Evolutionary conservation across 2,888 invertebrate genomes (phyloP).

Genomic region (Callimorpha dominula): DNA sequence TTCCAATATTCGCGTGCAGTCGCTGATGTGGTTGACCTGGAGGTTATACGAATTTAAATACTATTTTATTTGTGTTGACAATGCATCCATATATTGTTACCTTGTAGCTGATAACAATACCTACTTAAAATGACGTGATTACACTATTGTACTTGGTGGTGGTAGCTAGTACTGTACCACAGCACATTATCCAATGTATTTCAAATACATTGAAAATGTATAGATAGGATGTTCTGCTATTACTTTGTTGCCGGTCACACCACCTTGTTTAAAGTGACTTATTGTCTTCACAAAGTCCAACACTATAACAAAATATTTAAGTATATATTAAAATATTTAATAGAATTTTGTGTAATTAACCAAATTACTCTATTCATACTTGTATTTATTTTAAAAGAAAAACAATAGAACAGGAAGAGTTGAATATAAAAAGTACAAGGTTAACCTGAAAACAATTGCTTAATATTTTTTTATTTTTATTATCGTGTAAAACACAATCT

Average conservation of each 20-base stretch:
- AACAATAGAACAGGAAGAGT: background rate
- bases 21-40: no score
- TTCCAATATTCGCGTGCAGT: no score
- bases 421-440: background rate
- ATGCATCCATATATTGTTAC: background rate
- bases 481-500: background rate
- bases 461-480: background rate
- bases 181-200: background rate
- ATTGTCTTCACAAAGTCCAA: no score
- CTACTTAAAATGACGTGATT: background rate
- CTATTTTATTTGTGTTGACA: no score
- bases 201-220: no score
- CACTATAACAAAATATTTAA: no score
- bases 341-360: no score
- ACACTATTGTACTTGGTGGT: background rate
- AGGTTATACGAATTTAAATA: no score
- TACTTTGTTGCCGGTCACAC: no score
- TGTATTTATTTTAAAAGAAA: background rate
- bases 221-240: no score
- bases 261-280: no score
- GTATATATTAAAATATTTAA: no score
- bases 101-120: background rate
- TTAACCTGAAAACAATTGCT: background rate
- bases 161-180: background rate
- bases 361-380: background rate